These are phyloP conservation scores for Rhinopomastus cyanomelas DNA, from an alignment of 2,113 vertebrate genomes.

Conservation along the genomic window DNA sequence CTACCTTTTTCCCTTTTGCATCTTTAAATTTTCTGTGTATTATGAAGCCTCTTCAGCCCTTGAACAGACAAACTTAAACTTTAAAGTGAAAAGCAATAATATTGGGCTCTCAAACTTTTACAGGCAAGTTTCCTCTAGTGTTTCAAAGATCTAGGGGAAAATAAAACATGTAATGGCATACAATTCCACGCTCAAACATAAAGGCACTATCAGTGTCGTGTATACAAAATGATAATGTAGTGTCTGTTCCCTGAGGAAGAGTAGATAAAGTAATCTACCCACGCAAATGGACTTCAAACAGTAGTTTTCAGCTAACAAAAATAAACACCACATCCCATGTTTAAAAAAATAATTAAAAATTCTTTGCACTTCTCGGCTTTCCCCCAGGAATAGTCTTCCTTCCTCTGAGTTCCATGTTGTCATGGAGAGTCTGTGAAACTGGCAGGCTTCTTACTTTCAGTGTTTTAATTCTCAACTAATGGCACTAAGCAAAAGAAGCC, in stretches of 20 bases:
- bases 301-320: constrained; percentile 62
- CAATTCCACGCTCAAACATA: constrained; percentile 5
- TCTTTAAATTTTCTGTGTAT: neutral
- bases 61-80: neutral
- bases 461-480: constrained; percentile 5
- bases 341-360: neutral
- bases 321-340: constrained; percentile 40
- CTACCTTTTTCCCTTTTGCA: neutral
- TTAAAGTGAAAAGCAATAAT: neutral
- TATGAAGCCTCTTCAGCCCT: neutral
- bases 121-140: neutral
- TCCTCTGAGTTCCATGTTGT: constrained; percentile 50
- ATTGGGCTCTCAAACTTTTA: neutral
- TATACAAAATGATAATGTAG: constrained; percentile 60
- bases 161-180: neutral
- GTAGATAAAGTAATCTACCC: constrained; percentile 66
- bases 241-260: constrained; percentile 60
- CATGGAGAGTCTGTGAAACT: constrained; percentile 23
- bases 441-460: constrained; percentile 32
- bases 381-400: constrained; percentile 63
- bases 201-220: constrained; percentile 32
- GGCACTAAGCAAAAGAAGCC: neutral
- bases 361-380: constrained; percentile 56
- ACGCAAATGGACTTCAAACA: constrained; percentile 61
- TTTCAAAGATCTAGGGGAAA: constrained; percentile 15